Evolutionary conservation across 35 echinoderm and acorn worm species (phyloP).

Genomic region (Heliocidaris erythrogramma): DNA sequence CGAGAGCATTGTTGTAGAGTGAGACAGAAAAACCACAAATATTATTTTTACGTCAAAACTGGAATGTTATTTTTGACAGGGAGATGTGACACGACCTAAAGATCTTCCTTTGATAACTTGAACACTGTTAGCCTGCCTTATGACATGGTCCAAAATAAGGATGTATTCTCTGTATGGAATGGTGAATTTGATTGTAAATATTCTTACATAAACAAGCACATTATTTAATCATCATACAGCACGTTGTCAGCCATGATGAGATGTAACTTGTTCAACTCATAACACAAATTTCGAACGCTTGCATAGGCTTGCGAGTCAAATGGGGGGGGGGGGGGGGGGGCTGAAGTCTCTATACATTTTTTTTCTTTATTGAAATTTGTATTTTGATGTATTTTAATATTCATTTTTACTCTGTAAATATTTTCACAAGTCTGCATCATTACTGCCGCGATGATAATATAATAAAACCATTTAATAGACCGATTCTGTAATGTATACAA

Average conservation of each 20-base stretch:
- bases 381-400: too few relatives aligned
- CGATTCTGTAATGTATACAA: too few relatives aligned
- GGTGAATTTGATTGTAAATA: background rate
- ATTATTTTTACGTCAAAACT: conserved; percentile 5
- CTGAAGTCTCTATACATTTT: too few relatives aligned
- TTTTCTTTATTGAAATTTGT: too few relatives aligned
- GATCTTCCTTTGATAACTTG: background rate
- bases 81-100: background rate
- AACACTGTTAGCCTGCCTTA: background rate
- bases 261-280: background rate
- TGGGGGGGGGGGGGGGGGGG: too few relatives aligned
- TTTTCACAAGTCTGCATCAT: too few relatives aligned
- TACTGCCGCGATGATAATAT: too few relatives aligned
- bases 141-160: background rate
- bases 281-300: too few relatives aligned
- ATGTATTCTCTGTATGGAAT: background rate
- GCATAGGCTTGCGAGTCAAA: too few relatives aligned
- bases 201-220: background rate
- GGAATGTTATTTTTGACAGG: background rate
- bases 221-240: background rate
- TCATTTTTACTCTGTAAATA: too few relatives aligned
- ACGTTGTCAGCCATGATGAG: background rate
- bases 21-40: background rate
- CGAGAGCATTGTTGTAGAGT: background rate
- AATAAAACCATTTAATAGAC: too few relatives aligned